Percentiles rank a stretch among this genome's conserved stretches.
Evolutionary conservation across 2,113 vertebrate genomes (phyloP).

Genomic region (Alexandromys fortis): DNA sequence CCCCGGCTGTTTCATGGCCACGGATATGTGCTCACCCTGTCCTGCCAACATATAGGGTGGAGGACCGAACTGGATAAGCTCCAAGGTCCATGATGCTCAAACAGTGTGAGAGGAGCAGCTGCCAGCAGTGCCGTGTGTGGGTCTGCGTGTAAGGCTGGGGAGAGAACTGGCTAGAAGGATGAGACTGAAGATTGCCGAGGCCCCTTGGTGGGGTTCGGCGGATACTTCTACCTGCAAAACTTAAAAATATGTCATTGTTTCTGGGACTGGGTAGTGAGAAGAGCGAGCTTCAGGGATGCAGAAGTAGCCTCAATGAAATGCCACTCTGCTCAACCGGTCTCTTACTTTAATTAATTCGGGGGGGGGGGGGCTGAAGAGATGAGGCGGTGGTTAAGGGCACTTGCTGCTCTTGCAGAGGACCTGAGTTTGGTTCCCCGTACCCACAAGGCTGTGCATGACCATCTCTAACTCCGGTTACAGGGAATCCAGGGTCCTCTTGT

Average conservation of each 20-base stretch:
- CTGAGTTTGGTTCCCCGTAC: not conserved
- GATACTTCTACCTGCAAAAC: not conserved
- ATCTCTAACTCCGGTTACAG: not conserved
- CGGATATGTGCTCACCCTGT: not conserved
- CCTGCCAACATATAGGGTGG: not conserved
- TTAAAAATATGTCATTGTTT: not conserved
- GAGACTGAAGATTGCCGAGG: not conserved
- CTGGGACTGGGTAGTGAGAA: not conserved
- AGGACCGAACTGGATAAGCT: not conserved
- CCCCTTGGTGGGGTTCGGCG: not conserved
- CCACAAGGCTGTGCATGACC: not conserved
- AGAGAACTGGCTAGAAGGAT: not conserved
- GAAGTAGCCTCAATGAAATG: not conserved
- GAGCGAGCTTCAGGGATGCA: not conserved
- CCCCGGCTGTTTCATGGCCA: not conserved
- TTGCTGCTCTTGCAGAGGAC: not conserved
- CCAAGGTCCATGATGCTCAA: not conserved
- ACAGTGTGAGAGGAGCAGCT: too few relatives aligned
- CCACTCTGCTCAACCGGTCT: not conserved
- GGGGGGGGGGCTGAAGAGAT: not conserved
- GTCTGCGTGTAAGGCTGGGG: fast-evolving
- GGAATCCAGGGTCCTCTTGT: not conserved
- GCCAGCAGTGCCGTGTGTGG: not conserved
- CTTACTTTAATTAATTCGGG: not conserved
- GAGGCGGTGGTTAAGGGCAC: not conserved